These are phyloP conservation scores for Melanaphis sacchari DNA, from an alignment of 1,140 invertebrate species.

Conservation along the genomic window DNA sequence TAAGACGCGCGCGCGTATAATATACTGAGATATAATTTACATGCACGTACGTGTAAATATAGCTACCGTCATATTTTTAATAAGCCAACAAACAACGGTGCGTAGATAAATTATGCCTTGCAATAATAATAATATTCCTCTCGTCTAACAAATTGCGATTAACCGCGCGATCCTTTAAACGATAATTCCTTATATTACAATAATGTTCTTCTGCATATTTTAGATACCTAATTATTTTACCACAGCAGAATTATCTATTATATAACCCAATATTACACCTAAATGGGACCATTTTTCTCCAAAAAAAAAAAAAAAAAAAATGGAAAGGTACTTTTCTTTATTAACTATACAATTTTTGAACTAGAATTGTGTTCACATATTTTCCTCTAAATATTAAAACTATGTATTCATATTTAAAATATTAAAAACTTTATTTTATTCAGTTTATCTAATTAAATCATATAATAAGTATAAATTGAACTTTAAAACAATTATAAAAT, in stretches of 20 bases:
- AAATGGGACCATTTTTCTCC: too few species aligned
- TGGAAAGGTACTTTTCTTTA: too few species aligned
- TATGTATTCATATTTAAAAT: too few species aligned
- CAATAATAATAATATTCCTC: neutral
- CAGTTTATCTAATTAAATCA: too few species aligned
- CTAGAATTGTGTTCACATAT: too few species aligned
- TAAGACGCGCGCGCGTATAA: neutral
- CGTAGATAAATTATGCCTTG: neutral
- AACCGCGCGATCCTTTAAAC: neutral
- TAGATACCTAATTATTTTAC: too few species aligned
- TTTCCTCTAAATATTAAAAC: too few species aligned
- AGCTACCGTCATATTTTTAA: neutral
- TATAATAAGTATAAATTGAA: neutral
- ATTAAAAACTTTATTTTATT: too few species aligned
- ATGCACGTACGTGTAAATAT: neutral
- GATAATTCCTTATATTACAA: neutral
- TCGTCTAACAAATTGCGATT: slow-evolving; percentile 18
- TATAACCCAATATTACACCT: too few species aligned
- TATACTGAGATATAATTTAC: neutral
- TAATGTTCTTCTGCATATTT: neutral
- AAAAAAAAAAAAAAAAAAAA: too few species aligned
- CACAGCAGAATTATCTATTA: too few species aligned
- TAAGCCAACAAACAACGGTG: neutral
- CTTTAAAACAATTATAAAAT: neutral
- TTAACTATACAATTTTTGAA: too few species aligned